A percentile compares a stretch with the other conserved stretches of the same genome.
phyloP scores from a whole-genome alignment of 2,113 vertebrate species.

The Lutjanus erythropterus region DNA sequence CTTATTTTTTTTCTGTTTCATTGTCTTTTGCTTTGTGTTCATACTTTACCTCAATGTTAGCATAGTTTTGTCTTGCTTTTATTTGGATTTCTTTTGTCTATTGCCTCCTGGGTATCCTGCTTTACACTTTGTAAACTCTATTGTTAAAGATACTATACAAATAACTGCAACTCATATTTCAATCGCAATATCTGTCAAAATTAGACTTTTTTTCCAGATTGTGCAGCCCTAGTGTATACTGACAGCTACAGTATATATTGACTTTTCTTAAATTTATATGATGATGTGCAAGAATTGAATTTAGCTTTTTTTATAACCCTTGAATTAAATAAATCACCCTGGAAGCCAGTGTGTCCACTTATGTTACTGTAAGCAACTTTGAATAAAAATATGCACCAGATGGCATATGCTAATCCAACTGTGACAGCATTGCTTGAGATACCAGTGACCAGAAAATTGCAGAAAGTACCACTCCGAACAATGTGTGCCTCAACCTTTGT shows the following conservation, averaged over 20 bases:
- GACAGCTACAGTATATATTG: neutral
- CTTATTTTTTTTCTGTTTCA: too few species aligned
- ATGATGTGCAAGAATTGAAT: neutral
- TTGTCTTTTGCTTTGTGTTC: too few species aligned
- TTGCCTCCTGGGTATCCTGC: too few species aligned
- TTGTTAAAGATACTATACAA: too few species aligned
- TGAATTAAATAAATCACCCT: constrained; percentile 27
- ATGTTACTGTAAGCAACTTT: constrained; percentile 11
- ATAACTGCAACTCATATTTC: too few species aligned
- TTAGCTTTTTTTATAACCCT: neutral
- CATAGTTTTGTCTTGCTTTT: too few species aligned
- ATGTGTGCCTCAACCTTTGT: constrained; percentile 51
- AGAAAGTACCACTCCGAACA: constrained; percentile 20
- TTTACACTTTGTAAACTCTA: too few species aligned
- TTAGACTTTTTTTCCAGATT: too few species aligned
- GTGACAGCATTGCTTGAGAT: constrained; percentile 24
- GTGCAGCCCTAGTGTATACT: neutral
- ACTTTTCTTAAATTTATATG: neutral
- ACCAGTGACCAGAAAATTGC: constrained; percentile 56
- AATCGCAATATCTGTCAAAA: too few species aligned
- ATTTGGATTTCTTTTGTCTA: too few species aligned
- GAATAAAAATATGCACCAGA: constrained; percentile 23
- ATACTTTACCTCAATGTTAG: too few species aligned
- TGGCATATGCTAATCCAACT: constrained; percentile 27
- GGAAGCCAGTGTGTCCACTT: neutral